These are phyloP conservation scores for Sycobia sp. DNA, from an alignment of 1,140 invertebrate genomes.

Conservation along the genomic window DNA sequence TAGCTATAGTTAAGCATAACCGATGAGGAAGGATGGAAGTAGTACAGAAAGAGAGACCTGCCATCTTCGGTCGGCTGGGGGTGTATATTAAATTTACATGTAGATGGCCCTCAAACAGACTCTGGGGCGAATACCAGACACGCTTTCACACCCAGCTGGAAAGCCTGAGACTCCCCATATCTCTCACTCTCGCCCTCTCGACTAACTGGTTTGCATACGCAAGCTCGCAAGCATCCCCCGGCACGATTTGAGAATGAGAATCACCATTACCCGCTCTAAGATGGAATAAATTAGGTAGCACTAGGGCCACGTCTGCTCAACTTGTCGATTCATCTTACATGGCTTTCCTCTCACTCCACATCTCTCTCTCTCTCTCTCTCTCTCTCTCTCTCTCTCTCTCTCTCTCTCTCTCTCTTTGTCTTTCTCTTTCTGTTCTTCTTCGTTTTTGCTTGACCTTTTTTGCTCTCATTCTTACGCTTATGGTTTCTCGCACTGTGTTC, in stretches of 20 bases:
- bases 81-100: constrained; percentile 40
- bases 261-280: constrained; percentile 27
- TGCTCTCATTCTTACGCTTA: too few species aligned
- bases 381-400: too few species aligned
- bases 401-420: too few species aligned
- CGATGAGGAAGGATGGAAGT: not conserved
- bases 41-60: too few species aligned
- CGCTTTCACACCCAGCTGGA: constrained; percentile 6
- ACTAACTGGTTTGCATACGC: not conserved
- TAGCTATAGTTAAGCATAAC: constrained; percentile 12
- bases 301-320: not conserved
- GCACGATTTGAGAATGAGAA: constrained; percentile 30
- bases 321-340: constrained; percentile 5
- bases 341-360: not conserved
- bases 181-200: not conserved
- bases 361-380: not conserved
- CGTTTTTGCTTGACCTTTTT: too few species aligned
- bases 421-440: too few species aligned
- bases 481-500: too few species aligned
- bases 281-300: constrained; percentile 36
- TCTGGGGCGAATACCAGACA: constrained; percentile 20
- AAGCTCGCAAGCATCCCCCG: not conserved
- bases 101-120: constrained; percentile 38
- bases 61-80: not conserved
- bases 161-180: not conserved